phyloP scores from a whole-genome alignment of 2,888 invertebrate genomes.

The Lamellibrachia columna region DNA sequence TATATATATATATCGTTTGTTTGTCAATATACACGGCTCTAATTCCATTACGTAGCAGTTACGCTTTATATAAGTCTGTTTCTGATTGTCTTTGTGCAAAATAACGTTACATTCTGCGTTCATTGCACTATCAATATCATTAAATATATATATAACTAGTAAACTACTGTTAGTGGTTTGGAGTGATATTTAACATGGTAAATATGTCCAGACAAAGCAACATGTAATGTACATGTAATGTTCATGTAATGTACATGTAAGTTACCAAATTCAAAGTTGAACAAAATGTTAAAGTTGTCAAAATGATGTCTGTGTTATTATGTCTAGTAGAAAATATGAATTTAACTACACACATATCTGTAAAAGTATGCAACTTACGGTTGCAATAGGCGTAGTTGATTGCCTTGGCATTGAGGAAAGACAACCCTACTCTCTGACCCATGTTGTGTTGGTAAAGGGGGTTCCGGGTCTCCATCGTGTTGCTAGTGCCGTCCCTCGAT shows the following conservation, averaged over 20 bases:
- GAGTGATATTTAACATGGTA: background rate
- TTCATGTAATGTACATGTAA: background rate
- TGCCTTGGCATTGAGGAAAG: conserved; percentile 19
- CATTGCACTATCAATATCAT: too few species aligned
- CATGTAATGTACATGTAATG: too few species aligned
- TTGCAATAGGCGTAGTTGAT: conserved; percentile 26
- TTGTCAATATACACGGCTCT: background rate
- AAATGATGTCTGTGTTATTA: too few species aligned
- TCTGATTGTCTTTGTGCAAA: too few species aligned
- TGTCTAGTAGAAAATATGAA: background rate
- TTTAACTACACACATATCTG: background rate
- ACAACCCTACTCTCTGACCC: conserved; percentile 24
- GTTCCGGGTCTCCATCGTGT: conserved; percentile 21
- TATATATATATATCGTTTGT: background rate
- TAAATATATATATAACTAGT: too few species aligned
- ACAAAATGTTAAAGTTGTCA: too few species aligned
- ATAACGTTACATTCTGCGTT: background rate
- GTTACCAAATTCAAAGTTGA: background rate
- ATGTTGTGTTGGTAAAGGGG: conserved; percentile 20
- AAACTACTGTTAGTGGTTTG: background rate
- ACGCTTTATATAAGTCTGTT: too few species aligned
- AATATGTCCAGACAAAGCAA: too few species aligned
- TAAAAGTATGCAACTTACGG: background rate
- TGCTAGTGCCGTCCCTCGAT: background rate
- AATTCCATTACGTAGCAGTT: background rate